Conservation (phyloP, 2,113 vertebrate genomes). For the Dunckerocampus dactyliophorus region DNA sequence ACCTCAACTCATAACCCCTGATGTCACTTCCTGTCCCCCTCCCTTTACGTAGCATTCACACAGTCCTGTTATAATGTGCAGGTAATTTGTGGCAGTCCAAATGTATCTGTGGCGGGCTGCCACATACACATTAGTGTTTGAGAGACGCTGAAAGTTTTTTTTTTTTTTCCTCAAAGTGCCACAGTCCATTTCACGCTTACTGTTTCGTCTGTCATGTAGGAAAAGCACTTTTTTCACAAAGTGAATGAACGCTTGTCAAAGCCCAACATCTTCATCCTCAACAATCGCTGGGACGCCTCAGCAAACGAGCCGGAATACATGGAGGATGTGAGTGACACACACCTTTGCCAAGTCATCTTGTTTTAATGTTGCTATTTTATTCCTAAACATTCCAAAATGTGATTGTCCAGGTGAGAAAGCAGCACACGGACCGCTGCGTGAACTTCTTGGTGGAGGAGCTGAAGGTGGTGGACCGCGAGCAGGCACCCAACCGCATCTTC, state of each 20-base stretch:
- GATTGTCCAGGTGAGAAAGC: constrained; percentile 82
- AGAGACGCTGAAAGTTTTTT: no score
- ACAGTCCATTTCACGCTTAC: background rate
- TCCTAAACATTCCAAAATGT: background rate
- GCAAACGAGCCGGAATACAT: constrained; percentile 95
- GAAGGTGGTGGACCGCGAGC: constrained; percentile 84
- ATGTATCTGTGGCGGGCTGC: no score
- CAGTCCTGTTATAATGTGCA: no score
- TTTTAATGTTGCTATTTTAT: background rate
- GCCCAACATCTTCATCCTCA: constrained; percentile 96
- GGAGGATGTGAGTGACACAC: constrained; percentile 84
- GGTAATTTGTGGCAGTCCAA: no score
- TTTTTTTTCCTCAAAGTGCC: no score
- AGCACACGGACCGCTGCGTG: constrained; percentile 94
- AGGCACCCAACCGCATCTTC: constrained; percentile 90
- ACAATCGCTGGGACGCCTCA: constrained; percentile 97
- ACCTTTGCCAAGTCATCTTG: no score
- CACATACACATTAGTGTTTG: no score
- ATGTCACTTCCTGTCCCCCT: no score
- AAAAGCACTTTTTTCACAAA: constrained; percentile 99
- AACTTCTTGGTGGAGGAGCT: constrained; percentile 93
- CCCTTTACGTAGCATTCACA: no score
- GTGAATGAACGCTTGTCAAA: constrained; percentile 94
- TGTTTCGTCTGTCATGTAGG: constrained; percentile 62
- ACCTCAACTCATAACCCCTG: no score